Evolutionary conservation across 2,888 invertebrate genomes (phyloP), one percentile per base, ranked within the genome.

Genomic region (Thalpophila matura): DNA sequence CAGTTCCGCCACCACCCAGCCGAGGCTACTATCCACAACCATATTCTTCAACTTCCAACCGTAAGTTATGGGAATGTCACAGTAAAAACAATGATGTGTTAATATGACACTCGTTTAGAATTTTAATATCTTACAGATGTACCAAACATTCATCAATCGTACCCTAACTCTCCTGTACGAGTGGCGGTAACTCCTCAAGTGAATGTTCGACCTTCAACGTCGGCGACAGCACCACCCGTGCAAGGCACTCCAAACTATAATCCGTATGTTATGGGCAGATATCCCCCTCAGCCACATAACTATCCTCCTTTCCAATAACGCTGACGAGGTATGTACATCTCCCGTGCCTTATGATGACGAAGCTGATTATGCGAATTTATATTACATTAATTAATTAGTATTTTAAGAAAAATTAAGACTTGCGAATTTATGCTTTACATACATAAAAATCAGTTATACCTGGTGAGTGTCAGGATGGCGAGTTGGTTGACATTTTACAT

Each of bases 271-370:
- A 70, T 67, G 71, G 71, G 66, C 59, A 72, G 79, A 61, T 81
- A 77, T 62, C 82, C 78, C 4, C 31, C 50, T 7, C 82, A 73
- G 37, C 69, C 66, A 45, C 76, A 79, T 20, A 77, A 72, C 45
- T 82, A 74, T 58, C 81, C 81, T 42, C 83, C 82, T 46, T 81
- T 67, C 42, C 81, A 79, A 70, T 82, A 78, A 62, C 56, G 29
- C 31, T 46, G 27, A 37, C 38, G 62, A 74, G 81, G 81, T 81
- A 82, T 58, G 83, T 77, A 54, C 27, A 40, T 27, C 42, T 45
- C n/a, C 42, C 20, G 12, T 33, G 31, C 14, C 14, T 18, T 24
- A 14, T 31, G 4, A 51, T 31, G 24, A 59, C 37, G 42, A 51
- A 2, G 64, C 57, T 40, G 3, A 20, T 6, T 26, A 18, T 42